Evolutionary conservation across 1,140 invertebrate species (phyloP).

Genomic region (Eufriesea mexicana): DNA sequence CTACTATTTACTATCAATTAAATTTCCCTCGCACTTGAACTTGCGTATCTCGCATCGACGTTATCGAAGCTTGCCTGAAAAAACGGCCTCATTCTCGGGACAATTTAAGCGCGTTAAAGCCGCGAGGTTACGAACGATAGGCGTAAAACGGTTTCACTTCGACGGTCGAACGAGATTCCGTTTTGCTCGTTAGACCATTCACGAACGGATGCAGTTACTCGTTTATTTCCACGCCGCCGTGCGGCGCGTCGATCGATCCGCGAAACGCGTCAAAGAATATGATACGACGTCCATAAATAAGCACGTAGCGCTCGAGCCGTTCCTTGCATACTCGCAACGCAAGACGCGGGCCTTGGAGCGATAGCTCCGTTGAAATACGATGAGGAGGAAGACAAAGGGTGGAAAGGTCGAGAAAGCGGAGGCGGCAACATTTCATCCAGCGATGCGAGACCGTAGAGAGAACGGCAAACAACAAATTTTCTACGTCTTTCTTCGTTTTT

Average conservation of each 20-base stretch:
- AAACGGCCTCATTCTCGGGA: neutral
- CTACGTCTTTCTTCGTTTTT: constrained; percentile 55
- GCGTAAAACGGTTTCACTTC: neutral
- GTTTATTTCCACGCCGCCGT: neutral
- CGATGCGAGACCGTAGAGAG: constrained; percentile 45
- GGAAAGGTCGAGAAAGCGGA: constrained; percentile 13
- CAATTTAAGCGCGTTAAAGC: neutral
- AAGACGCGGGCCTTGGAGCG: constrained; percentile 15
- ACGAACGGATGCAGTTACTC: neutral
- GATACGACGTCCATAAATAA: constrained; percentile 26
- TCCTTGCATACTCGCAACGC: constrained; percentile 1
- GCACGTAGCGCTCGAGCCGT: neutral
- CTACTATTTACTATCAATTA: too few relatives aligned
- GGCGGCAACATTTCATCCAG: constrained; percentile 49
- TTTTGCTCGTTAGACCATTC: neutral
- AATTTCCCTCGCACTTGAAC: too few relatives aligned
- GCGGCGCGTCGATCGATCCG: neutral
- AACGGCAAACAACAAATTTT: constrained; percentile 61
- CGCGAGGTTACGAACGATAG: neutral
- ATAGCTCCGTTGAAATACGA: constrained; percentile 29
- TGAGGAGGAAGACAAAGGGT: constrained; percentile 45
- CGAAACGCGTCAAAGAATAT: neutral
- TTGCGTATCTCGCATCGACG: neutral
- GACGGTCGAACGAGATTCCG: neutral
- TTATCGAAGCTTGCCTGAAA: neutral